A percentile compares a stretch with the other conserved stretches of the same genome.
Conservation (phyloP, 2,797 vertebrate genomes). For the Lemur catta region DNA sequence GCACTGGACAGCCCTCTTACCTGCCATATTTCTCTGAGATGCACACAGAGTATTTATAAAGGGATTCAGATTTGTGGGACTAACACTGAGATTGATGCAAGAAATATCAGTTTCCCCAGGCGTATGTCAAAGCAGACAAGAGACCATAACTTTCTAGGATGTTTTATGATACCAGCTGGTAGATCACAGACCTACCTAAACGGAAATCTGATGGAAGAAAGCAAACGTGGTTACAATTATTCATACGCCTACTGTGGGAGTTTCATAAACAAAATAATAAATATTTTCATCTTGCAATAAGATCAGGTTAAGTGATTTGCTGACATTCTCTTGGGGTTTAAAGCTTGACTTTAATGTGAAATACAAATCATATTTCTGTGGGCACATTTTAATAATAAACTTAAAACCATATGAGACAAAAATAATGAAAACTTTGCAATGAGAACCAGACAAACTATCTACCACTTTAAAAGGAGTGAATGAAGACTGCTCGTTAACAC, state of each 20-base stretch:
- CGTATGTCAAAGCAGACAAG: conserved; percentile 46
- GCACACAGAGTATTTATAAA: not conserved
- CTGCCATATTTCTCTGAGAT: not conserved
- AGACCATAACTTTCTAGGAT: conserved; percentile 45
- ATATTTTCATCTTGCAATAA: conserved; percentile 65
- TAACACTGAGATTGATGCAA: conserved; percentile 50
- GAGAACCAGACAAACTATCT: conserved; percentile 77
- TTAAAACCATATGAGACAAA: conserved; percentile 69
- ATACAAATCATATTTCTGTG: conserved; percentile 77
- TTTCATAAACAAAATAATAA: conserved; percentile 72
- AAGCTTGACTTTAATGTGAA: conserved; percentile 69
- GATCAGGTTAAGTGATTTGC: conserved; percentile 74
- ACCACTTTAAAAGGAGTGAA: conserved; percentile 73
- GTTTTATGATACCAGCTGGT: conserved; percentile 48
- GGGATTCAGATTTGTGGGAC: conserved; percentile 37
- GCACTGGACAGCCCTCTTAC: not conserved
- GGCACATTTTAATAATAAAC: conserved; percentile 80
- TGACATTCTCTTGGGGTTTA: conserved; percentile 73
- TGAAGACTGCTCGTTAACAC: conserved; percentile 39
- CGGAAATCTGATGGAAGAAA: conserved; percentile 27
- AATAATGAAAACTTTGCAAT: conserved; percentile 76
- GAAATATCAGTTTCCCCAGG: conserved; percentile 54
- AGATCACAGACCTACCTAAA: conserved; percentile 58
- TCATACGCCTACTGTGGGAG: conserved; percentile 54
- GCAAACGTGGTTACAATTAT: conserved; percentile 53